A percentile compares a stretch with the other conserved stretches of the same genome.
Evolutionary conservation across 2,113 vertebrate genomes (phyloP).

Genomic region (Lasiurus cinereus): DNA sequence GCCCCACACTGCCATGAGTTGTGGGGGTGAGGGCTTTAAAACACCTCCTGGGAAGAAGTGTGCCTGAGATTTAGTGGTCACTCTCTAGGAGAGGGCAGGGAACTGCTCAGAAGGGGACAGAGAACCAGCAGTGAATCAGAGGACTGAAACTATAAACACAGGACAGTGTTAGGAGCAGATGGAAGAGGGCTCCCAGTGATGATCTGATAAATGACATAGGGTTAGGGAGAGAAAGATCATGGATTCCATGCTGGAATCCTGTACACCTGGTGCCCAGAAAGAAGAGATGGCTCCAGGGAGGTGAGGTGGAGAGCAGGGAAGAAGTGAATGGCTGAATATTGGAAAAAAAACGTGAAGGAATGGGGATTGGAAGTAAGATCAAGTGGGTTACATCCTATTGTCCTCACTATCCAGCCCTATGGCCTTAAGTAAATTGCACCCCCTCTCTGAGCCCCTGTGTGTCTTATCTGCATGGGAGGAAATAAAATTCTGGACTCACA

Average conservation of each 20-base stretch:
- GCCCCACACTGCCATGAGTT: not conserved
- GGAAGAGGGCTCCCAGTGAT: too few relatives aligned
- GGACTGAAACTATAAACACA: not conserved
- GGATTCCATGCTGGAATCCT: not conserved
- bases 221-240: not conserved
- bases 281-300: not conserved
- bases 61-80: rapidly evolving
- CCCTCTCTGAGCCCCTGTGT: rapidly evolving
- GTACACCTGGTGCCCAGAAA: not conserved
- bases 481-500: not conserved
- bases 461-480: not conserved
- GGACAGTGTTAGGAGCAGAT: not conserved
- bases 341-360: not conserved
- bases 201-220: not conserved
- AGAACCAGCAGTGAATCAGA: not conserved
- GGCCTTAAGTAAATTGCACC: not conserved
- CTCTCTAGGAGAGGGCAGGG: not conserved
- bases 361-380: not conserved
- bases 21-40: not conserved
- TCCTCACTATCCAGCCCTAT: not conserved
- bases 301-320: not conserved
- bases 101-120: not conserved
- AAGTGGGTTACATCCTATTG: not conserved
- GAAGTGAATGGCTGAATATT: not conserved
- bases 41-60: not conserved